These are phyloP conservation scores for Ectropis grisescens DNA, from an alignment of 1,140 invertebrate genomes.

Conservation along the genomic window DNA sequence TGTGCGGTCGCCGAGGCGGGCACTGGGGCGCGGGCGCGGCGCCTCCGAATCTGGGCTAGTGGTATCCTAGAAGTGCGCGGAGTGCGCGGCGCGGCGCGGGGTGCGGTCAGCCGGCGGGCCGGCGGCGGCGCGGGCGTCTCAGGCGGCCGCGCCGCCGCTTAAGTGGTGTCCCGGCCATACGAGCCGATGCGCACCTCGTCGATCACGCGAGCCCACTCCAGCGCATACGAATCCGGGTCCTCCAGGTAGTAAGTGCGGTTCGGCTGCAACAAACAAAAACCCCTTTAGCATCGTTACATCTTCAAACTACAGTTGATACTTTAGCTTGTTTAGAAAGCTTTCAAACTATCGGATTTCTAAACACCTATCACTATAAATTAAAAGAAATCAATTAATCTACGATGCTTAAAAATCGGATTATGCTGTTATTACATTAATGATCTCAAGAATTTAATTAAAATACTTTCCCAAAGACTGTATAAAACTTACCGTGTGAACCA, in stretches of 20 bases:
- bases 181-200: slow-evolving; percentile 85
- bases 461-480: too few species aligned
- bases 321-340: too few species aligned
- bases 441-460: too few species aligned
- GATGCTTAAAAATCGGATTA: too few species aligned
- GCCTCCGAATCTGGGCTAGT: slow-evolving; percentile 35
- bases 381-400: too few species aligned
- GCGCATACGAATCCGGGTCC: slow-evolving; percentile 91
- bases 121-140: slow-evolving; percentile 25
- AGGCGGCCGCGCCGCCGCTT: slow-evolving; percentile 28
- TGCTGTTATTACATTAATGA: too few species aligned
- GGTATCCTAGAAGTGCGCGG: slow-evolving; percentile 54
- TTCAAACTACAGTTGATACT: too few species aligned
- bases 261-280: slow-evolving; percentile 80
- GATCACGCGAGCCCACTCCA: slow-evolving; percentile 94
- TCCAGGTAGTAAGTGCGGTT: slow-evolving; percentile 97
- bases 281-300: neutral
- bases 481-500: slow-evolving; percentile 95
- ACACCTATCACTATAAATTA: too few species aligned
- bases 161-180: slow-evolving; percentile 68
- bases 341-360: too few species aligned
- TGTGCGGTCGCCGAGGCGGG: slow-evolving; percentile 18
- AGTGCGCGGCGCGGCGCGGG: slow-evolving; percentile 30
- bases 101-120: slow-evolving; percentile 22
- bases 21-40: slow-evolving; percentile 13